phyloP scores from a whole-genome alignment of 2,888 invertebrate species.

The Sinodicranocentrus sp. region DNA sequence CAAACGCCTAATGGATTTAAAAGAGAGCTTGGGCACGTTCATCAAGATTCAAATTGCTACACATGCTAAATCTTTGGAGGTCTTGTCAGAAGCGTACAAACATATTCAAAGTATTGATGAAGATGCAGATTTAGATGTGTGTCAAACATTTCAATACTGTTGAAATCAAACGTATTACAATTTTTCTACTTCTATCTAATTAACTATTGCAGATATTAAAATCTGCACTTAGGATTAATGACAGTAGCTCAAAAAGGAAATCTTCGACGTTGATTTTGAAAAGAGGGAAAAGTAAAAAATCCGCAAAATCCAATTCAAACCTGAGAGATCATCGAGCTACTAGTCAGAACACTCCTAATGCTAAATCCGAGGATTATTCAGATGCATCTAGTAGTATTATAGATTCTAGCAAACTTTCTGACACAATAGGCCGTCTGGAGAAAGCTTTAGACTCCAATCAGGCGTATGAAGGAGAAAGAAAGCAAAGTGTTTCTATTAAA shows the following conservation, averaged over 20 bases:
- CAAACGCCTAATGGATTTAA: constrained; percentile 64
- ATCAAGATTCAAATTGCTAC: constrained; percentile 65
- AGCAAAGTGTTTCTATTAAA: too few relatives aligned
- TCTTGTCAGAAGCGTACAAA: constrained; percentile 62
- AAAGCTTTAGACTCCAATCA: too few relatives aligned
- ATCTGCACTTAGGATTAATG: neutral
- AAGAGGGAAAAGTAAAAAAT: constrained; percentile 11
- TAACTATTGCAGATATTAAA: constrained; percentile 20
- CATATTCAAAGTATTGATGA: constrained; percentile 66
- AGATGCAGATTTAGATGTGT: constrained; percentile 66
- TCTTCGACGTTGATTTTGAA: neutral
- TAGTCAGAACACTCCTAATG: too few relatives aligned
- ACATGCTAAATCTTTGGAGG: constrained; percentile 63
- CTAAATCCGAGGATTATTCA: too few relatives aligned
- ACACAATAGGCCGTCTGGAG: too few relatives aligned
- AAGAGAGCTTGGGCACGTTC: constrained; percentile 63
- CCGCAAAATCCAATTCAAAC: too few relatives aligned
- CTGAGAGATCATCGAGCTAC: too few relatives aligned
- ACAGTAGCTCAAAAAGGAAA: neutral
- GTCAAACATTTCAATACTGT: neutral
- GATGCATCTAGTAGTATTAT: too few relatives aligned
- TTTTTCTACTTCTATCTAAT: neutral
- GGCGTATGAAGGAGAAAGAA: too few relatives aligned
- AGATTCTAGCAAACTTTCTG: too few relatives aligned
- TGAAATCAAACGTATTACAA: neutral